phyloP scores from a whole-genome alignment of 2,888 invertebrate species.

The Noctua fimbriata region DNA sequence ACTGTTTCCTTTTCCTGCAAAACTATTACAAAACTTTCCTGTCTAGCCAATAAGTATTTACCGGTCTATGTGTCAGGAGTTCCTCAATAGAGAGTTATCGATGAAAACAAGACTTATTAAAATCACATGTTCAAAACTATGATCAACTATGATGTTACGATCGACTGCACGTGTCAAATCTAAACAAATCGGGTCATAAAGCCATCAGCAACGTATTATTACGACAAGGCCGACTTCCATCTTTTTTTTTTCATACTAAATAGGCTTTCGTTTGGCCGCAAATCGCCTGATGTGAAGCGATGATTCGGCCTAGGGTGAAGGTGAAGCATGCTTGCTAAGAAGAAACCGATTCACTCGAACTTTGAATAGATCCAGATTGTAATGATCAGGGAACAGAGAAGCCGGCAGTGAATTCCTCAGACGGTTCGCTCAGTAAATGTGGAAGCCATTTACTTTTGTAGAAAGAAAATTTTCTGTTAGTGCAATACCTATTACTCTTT shows the following conservation, averaged over 20 bases:
- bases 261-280: too few species aligned
- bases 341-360: too few species aligned
- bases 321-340: too few species aligned
- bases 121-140: constrained; percentile 54
- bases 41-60: not conserved
- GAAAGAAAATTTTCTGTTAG: not conserved
- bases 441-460: not conserved
- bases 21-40: not conserved
- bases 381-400: too few species aligned
- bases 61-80: not conserved
- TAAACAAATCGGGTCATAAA: constrained; percentile 59
- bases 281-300: too few species aligned
- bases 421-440: too few species aligned
- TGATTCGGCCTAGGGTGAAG: too few species aligned
- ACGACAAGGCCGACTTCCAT: constrained; percentile 20
- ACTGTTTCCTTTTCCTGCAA: too few species aligned
- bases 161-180: constrained; percentile 55
- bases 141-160: constrained; percentile 30
- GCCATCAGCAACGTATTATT: constrained; percentile 18
- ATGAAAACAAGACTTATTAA: constrained; percentile 38
- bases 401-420: too few species aligned
- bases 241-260: not conserved
- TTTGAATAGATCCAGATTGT: too few species aligned
- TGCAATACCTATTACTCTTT: not conserved
- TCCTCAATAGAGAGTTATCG: not conserved